A percentile compares a stretch with the other conserved stretches of the same genome.
Conservation (phyloP, 2,113 vertebrate genomes). For the Grus americana region DNA sequence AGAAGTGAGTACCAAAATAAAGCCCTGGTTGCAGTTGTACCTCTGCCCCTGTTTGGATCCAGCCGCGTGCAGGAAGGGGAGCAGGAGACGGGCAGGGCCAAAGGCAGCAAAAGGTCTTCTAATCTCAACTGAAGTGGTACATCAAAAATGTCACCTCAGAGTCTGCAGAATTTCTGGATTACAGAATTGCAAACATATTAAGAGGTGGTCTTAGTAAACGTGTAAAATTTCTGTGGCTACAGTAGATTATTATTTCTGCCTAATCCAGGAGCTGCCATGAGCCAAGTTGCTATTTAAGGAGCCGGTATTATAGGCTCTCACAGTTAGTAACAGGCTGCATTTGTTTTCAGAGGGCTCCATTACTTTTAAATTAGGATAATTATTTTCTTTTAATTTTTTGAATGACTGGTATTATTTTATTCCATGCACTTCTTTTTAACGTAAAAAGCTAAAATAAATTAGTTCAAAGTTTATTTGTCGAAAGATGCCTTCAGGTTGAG, state of each 20-base stretch:
- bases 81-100: not conserved
- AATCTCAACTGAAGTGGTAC: not conserved
- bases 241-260: not conserved
- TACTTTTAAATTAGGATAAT: not conserved
- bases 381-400: not conserved
- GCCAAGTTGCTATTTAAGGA: not conserved
- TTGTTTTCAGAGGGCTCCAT: not conserved
- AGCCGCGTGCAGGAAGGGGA: rapidly evolving
- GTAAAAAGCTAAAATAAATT: not conserved
- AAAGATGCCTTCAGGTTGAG: not conserved
- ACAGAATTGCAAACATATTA: not conserved
- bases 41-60: not conserved
- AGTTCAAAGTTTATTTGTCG: not conserved
- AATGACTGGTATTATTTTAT: not conserved
- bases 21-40: not conserved
- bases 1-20: too few relatives aligned
- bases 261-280: not conserved
- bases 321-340: not conserved
- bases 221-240: not conserved
- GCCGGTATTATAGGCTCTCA: not conserved
- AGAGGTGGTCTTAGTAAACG: not conserved
- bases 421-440: not conserved
- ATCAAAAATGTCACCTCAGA: not conserved
- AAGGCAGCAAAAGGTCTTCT: not conserved
- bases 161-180: not conserved